A percentile compares a stretch with the other conserved stretches of the same genome.
These are phyloP conservation scores for Marcusenius ussheri DNA, from an alignment of 2,113 vertebrate species.

Conservation along the genomic window DNA sequence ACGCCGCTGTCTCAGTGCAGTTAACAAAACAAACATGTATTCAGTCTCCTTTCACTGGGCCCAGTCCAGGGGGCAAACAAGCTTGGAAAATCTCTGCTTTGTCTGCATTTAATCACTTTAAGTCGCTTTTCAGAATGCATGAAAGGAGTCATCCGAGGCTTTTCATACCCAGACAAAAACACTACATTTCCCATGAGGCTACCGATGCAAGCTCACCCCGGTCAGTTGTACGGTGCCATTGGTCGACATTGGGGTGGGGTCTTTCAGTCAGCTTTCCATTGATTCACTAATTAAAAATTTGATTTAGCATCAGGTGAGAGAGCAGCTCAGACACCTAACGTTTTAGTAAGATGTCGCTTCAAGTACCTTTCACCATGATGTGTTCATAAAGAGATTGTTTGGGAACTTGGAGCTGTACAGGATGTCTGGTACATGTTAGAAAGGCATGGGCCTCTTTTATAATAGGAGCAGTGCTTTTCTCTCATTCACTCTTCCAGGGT, in stretches of 20 bases:
- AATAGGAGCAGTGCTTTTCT: background rate
- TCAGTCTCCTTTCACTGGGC: slow-evolving; percentile 1
- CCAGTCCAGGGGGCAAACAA: background rate
- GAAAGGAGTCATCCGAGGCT: background rate
- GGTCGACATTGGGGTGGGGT: background rate
- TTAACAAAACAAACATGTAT: slow-evolving; percentile 5
- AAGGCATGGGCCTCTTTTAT: background rate
- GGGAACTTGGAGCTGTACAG: background rate
- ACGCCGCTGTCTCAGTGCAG: slow-evolving; percentile 3
- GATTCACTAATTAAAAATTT: background rate
- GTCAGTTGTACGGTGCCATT: background rate
- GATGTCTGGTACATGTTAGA: background rate
- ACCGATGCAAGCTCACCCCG: background rate
- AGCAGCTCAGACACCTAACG: background rate
- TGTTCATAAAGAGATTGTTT: background rate
- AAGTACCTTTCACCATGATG: background rate
- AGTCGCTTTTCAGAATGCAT: background rate
- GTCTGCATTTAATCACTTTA: background rate
- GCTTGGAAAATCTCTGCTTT: background rate
- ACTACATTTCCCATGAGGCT: background rate
- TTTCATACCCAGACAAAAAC: background rate
- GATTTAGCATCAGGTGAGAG: background rate
- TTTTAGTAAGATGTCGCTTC: background rate
- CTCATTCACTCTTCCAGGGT: background rate
- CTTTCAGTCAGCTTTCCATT: background rate